Evolutionary conservation across 2,888 invertebrate species (phyloP), one percentile per base, ranked within the genome.

Genomic region (Pardosa pseudoannulata): DNA sequence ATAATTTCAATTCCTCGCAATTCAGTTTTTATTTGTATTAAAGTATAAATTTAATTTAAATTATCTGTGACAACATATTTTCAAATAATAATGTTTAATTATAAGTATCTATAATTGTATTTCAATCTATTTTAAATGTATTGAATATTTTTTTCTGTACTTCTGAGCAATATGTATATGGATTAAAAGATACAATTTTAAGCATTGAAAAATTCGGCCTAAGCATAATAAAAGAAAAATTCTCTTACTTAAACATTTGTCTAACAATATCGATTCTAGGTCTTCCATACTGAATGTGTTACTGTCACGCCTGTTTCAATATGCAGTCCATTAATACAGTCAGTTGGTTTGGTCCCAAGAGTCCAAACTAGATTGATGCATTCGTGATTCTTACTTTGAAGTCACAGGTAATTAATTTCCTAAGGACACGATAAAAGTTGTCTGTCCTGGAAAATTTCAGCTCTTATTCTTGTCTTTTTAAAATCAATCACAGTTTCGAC

Each of bases 401-500:
- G 46, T 56, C 56, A 5, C 23, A 85, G 78, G 73, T 85, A 85
- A 85, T 85, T 85, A 85, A 85, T 85, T 85, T 78, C 78, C 50
- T 67, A 36, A 68, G 73, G 78, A 85, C 78, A 85, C 56, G 71
- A 85, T 67, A 73, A 83, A 78, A 73, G 78, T 85, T 85, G 83
- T 78, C 73, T 67, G 67, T 39, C 6, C 65, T 28, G 73, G 71
- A 78, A 76, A 78, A 78, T 73, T 78, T 73, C 83, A 73, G 62
- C 78, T 78, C 78, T 78, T 71, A 27, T 83, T 83, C 82, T 76
- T 76, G 72, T 76, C 75, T 64, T 73, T 78, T 85, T 85, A 85
- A 85, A 85, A 85, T 85, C 83, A 85, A 85, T 85, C 83, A 85
- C 82, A 82, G 82, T 70, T 82, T 76, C 71, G 75, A 64, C 82